Percentiles rank a stretch among this genome's conserved stretches.
Evolutionary conservation across 2,797 vertebrate genomes (phyloP).

Genomic region (Benthosema pterotum): DNA sequence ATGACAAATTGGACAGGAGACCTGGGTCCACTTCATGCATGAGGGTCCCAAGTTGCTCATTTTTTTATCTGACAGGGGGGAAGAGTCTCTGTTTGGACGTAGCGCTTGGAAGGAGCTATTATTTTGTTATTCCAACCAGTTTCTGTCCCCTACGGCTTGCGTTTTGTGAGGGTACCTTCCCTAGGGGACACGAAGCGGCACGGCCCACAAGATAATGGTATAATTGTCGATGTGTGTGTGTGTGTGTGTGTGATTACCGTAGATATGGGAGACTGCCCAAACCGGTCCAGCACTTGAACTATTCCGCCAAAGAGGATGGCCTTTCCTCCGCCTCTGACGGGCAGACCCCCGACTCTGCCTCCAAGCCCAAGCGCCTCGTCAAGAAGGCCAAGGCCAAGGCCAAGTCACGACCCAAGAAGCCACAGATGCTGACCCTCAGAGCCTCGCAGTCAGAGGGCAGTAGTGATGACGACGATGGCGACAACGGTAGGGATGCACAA

Average conservation of each 20-base stretch:
- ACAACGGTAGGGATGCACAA: too few relatives aligned
- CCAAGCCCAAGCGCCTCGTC: slow-evolving; percentile 44
- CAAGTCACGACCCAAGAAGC: slow-evolving; percentile 71
- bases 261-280: slow-evolving; percentile 82
- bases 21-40: too few relatives aligned
- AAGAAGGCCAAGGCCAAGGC: slow-evolving; percentile 71
- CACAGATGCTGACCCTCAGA: slow-evolving; percentile 85
- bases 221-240: neutral
- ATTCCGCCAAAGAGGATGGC: slow-evolving; percentile 62
- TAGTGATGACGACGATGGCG: slow-evolving; percentile 68
- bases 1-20: too few relatives aligned
- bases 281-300: slow-evolving; percentile 67
- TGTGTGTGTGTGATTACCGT: neutral
- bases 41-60: too few relatives aligned
- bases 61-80: too few relatives aligned
- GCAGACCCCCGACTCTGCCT: slow-evolving; percentile 9
- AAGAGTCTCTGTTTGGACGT: too few relatives aligned
- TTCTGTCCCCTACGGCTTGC: too few relatives aligned
- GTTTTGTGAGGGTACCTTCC: too few relatives aligned
- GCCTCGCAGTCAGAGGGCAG: slow-evolving; percentile 81
- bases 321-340: slow-evolving; percentile 41
- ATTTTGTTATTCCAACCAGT: too few relatives aligned
- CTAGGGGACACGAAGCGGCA: too few relatives aligned
- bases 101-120: too few relatives aligned
- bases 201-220: neutral